A percentile compares a stretch with the other conserved stretches of the same genome.
phyloP scores from a whole-genome alignment of 2,888 invertebrate species.

The Erynnis tages region DNA sequence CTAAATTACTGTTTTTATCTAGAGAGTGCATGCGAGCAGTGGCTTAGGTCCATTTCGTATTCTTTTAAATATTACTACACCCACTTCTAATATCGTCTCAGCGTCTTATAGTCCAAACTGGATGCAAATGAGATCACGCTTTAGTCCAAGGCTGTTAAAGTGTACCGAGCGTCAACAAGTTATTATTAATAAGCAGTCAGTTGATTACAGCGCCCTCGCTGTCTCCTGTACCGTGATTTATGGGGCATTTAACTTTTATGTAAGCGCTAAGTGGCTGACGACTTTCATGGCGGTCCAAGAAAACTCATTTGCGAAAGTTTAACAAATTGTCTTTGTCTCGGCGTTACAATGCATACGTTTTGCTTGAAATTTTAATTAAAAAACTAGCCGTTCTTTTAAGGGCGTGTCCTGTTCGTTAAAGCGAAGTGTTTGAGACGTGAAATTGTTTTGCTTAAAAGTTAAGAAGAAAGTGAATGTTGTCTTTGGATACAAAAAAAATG shows the following conservation, averaged over 20 bases:
- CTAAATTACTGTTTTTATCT: too few species aligned
- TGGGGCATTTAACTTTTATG: conserved; percentile 76
- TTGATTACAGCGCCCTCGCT: conserved; percentile 56
- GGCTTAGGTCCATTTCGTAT: too few species aligned
- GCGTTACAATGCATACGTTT: neutral
- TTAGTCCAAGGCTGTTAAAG: conserved; percentile 9
- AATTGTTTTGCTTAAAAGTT: too few species aligned
- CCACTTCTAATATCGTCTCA: neutral
- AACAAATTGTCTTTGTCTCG: conserved; percentile 54
- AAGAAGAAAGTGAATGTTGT: too few species aligned
- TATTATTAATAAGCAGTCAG: conserved; percentile 65
- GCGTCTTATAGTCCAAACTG: conserved; percentile 5
- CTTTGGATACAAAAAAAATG: too few species aligned
- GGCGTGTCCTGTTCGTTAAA: too few species aligned
- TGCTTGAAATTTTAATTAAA: neutral
- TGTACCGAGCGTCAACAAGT: conserved; percentile 39
- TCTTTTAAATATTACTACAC: too few species aligned
- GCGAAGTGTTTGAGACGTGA: too few species aligned
- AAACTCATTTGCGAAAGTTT: conserved; percentile 72
- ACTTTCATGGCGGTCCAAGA: conserved; percentile 52
- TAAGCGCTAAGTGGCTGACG: conserved; percentile 68
- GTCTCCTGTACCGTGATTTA: conserved; percentile 68
- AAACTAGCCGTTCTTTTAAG: neutral
- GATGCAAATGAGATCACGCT: conserved; percentile 16
- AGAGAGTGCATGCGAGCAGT: too few species aligned